Base-by-base conservation (phyloP, 2,797 vertebrate genomes). In the Strix occidentalis region DNA sequence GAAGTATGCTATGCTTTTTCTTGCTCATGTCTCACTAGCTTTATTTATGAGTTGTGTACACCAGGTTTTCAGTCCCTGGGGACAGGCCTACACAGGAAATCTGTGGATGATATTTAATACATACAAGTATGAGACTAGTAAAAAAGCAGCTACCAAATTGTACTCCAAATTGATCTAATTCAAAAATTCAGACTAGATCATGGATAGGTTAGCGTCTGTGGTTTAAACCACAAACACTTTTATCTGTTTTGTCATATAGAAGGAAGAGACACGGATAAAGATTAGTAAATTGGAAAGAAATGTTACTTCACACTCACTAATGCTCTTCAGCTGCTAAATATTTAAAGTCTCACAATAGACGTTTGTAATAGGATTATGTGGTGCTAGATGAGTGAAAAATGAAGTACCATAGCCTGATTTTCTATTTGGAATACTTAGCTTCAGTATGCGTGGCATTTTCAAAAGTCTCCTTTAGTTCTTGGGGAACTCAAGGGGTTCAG, bases 21-120 rank as follows among this genome's bases (percentile, higher is more conserved):
- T 87, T 96, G 79, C 80, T 93, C 60, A 35, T 87, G 63, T 96
- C 79, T 93, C 95, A 70, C 93, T 86, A 43, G 72, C 69, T 94
- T 92, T 96, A 93, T 90, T 96, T 96, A 95, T 93, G 80, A 97
- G 70, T 91, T 89, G 72, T 77, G 53, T 86, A 93, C 87, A 80
- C 70, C 46, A 72, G 79, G 87, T 93, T 93, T 96, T 93, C 45
- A 72, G 68, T 96, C 79, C 53, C 81, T 51, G 57, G 51, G 94
- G 88, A 91, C n/a, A 90, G 72, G 76, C 48, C 65, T 95, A 37
- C 61, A 60, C 60, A 81, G 72, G 70, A 90, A 95, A 80, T 88
- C 74, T 89, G 20, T 63, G 87, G 82, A 81, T 4, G 23, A 45
- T 79, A 83, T 94, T 94, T 89, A 91, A 48, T 87, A 71, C 21